A percentile compares a stretch with the other conserved stretches of the same genome.
Evolutionary conservation across 2,888 invertebrate genomes (phyloP).

Genomic region (Adela reaumurella): DNA sequence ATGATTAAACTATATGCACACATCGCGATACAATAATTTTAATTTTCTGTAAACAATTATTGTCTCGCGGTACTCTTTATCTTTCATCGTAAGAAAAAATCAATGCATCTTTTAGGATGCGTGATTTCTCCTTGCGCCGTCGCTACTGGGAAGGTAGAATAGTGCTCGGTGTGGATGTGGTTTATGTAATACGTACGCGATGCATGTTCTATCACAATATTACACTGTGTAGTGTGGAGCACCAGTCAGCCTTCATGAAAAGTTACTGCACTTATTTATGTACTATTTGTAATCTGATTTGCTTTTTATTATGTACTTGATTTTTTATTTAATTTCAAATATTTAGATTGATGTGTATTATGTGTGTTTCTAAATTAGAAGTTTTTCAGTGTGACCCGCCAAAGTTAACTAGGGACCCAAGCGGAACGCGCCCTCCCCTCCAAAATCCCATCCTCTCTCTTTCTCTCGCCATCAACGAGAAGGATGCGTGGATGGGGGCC

Average conservation of each 20-base stretch:
- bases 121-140: neutral
- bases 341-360: no score
- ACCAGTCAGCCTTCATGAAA: neutral
- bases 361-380: no score
- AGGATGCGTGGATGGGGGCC: no score
- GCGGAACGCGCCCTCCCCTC: no score
- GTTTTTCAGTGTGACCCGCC: no score
- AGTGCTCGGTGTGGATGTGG: neutral
- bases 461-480: no score
- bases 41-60: no score
- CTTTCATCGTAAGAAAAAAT: neutral
- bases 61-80: neutral
- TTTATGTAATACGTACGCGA: neutral
- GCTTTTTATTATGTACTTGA: neutral
- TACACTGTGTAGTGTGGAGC: neutral
- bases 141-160: constrained; percentile 1
- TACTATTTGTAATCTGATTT: neutral
- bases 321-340: neutral
- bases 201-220: neutral
- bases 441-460: no score
- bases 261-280: neutral
- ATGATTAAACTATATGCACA: no score
- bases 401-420: no score
- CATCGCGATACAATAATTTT: no score
- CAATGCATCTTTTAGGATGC: neutral